Base-by-base conservation (phyloP, 2,888 invertebrate species). In the Cancer borealis region DNA sequence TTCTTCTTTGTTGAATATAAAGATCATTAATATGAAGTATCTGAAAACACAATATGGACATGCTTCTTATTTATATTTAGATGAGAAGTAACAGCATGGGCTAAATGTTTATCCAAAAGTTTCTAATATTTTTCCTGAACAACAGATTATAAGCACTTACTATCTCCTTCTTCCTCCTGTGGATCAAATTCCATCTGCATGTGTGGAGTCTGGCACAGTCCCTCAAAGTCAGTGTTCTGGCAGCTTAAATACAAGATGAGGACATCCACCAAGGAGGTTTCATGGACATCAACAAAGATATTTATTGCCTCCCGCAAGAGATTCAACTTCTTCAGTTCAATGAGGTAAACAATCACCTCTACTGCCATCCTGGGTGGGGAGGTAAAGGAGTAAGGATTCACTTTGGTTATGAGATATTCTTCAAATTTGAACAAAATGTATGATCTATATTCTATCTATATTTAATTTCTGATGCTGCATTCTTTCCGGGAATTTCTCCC, bases 121-220 rank as follows among this genome's bases (percentile, higher is more conserved):
- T 14, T 54, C 8, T 14, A 54, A 54, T 73, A 73, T 73, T 26
- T 26, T 1, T 73, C 26, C 73, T 73, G 26, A 73, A 26, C n/a
- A 73, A 73, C n/a, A 73, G 3, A 54, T 14, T 49, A 54, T 3
- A 49, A 30, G 21, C 26, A 90, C 92, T 87, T 60, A 92, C 90
- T 90, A n/a, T 90, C 94, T 88, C 54, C 90, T n/a, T 94, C 94
- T 39, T 94, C 92, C n/a, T 89, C 94, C 14, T 26, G n/a, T 54
- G 88, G 87, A 21, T 87, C 47, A 47, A 66, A 66, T 30, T 94
- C 91, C 91, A 87, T 91, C n/a, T n/a, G 91, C 87, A 94, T 45
- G 2, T n/a, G 14, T 17, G 94, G 94, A 66, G 30, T 90, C 47
- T 92, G 12, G 17, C 73, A 92, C 8, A 94, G 84, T 21, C 92